Base-by-base conservation (phyloP, 2,113 vertebrate species). In the Ariopsis seemanni region DNA sequence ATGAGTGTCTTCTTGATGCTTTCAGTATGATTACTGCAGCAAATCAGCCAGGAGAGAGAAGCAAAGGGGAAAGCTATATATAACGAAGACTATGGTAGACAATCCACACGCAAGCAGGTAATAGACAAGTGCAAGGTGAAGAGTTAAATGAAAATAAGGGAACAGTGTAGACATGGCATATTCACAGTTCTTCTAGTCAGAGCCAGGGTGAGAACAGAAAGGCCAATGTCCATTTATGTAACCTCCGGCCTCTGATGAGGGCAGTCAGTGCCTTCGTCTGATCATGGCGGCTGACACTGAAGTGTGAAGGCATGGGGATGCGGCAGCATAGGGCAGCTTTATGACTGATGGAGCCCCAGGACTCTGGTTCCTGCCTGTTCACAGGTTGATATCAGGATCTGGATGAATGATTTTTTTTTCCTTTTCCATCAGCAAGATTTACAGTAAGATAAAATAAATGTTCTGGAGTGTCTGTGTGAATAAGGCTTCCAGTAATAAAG, bases 151-250 rank as follows among this genome's bases (percentile, higher is more conserved):
- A 83, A 75, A 77, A 67, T 77, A 71, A 63, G 83, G 3, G 18
- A 90, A 81, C 34, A 58, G 86, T 71, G 89, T 88, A 92, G 88
- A 93, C 92, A 86, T 86, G 88, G 78, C 88, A 88, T 95, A 88
- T 95, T 94, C 93, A 91, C 91, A 90, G 92, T 91, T 91, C 88
- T 94, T 85, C 90, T 92, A 90, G 92, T 92, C 91, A 92, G 94
- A 93, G 93, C 90, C 92, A 84, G 77, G 88, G 94, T 95, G 95
- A 79, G 93, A 96, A 94, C 90, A 90, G 85, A 92, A 90, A 91
- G 89, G 89, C 89, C 89, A 92, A 91, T 96, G 95, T 96, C 74
- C 91, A 93, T 95, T 95, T 94, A 92, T 95, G 91, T 96, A 96
- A 96, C 95, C 95, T 95, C 92, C 88, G 90, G 93, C 95, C 94